These are phyloP conservation scores for Bombylius major DNA, from an alignment of 2,888 invertebrate genomes.

Conservation along the genomic window DNA sequence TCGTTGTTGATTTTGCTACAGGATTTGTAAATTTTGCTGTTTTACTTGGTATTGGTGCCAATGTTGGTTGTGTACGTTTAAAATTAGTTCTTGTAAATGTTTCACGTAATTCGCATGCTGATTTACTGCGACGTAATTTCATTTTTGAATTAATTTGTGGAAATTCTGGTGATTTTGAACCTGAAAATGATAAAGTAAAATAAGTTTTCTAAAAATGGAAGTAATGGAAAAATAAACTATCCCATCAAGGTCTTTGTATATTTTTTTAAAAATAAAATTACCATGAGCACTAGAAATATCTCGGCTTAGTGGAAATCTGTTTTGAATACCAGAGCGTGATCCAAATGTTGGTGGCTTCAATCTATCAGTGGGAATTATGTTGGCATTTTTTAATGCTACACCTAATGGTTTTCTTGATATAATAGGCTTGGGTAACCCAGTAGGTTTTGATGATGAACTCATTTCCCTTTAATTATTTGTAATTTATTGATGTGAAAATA, in stretches of 20 bases:
- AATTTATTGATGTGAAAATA: too few species aligned
- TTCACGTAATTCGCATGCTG: constrained; percentile 24
- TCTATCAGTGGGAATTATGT: constrained; percentile 29
- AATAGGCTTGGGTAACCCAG: constrained; percentile 33
- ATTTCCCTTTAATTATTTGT: neutral
- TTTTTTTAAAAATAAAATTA: neutral
- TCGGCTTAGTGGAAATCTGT: constrained; percentile 15
- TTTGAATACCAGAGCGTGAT: neutral
- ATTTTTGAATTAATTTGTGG: constrained; percentile 12
- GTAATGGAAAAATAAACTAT: neutral
- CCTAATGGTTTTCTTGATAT: constrained; percentile 22
- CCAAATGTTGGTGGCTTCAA: constrained; percentile 19
- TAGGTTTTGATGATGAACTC: neutral
- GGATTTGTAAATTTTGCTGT: constrained; percentile 17
- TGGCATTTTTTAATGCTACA: constrained; percentile 16
- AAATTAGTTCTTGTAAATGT: constrained; percentile 16
- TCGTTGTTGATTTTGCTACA: neutral
- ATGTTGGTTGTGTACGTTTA: constrained; percentile 25
- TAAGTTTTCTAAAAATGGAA: neutral
- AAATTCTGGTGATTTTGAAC: neutral
- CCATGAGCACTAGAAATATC: constrained; percentile 14
- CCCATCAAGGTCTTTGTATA: neutral
- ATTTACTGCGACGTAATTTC: constrained; percentile 15
- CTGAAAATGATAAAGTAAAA: neutral
- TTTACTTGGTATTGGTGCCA: constrained; percentile 27